phyloP scores from a whole-genome alignment of 2,797 vertebrate genomes.

The Tragelaphus oryx region DNA sequence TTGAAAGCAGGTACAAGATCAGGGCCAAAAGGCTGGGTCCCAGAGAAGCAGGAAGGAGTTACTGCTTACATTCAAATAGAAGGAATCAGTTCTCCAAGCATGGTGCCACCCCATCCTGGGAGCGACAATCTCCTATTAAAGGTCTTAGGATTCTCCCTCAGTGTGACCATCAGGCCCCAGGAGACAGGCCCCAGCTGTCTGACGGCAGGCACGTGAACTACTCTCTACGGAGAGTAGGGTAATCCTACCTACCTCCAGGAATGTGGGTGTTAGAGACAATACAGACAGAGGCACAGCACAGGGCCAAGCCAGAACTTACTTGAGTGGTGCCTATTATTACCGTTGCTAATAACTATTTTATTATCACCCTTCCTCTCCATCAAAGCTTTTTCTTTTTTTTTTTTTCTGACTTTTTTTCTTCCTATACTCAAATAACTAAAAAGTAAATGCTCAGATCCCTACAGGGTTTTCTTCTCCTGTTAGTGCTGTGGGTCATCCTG shows the following conservation, averaged over 20 bases:
- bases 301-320: neutral
- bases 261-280: neutral
- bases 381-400: neutral
- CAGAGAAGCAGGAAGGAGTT: neutral
- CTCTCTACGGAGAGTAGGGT: accelerated
- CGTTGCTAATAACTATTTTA: constrained; percentile 3
- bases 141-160: neutral
- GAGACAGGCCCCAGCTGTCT: neutral
- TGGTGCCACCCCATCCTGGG: accelerated
- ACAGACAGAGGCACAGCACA: neutral
- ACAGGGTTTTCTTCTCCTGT: constrained; percentile 36
- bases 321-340: neutral
- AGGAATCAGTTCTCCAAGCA: neutral
- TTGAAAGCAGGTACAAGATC: neutral
- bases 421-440: neutral
- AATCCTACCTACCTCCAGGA: neutral
- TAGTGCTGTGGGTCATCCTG: constrained; percentile 51
- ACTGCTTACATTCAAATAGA: neutral
- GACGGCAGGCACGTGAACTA: accelerated
- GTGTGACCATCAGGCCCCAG: neutral
- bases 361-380: neutral
- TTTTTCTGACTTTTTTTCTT: neutral
- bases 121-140: too few relatives aligned
- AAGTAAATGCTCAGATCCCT: constrained; percentile 7
- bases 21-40: neutral